Base-by-base conservation (phyloP, 2,113 vertebrate species). In the Pithys albifrons region DNA sequence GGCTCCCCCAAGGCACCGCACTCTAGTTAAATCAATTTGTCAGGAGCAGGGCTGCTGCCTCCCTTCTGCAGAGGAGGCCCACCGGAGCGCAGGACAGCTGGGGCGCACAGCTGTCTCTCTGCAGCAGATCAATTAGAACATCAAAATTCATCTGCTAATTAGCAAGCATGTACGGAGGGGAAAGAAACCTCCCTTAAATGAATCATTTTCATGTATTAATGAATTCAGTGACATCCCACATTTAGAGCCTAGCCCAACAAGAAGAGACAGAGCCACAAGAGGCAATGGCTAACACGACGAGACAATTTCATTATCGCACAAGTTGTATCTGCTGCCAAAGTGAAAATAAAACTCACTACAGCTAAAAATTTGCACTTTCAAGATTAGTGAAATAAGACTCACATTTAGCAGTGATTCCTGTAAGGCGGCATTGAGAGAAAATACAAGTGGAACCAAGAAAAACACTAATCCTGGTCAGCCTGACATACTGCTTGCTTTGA, bases 91-190 rank as follows among this genome's bases (percentile, higher is more conserved):
- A 78, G 89, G 96, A 96, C 97, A 97, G 97, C 96, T 97, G 97
- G 97, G 88, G 91, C 10, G 6, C 95, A 95, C 97, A 98, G 97
- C 97, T 98, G 97, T 91, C 96, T 96, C 91, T 79, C 95, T 39
- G 75, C 94, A 84, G 94, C 88, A 96, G 95, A 96, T 97, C 94
- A 97, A 96, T 97, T 97, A 97, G 87, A 96, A 96, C 94, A 96
- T 94, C 95, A 89, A 96, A 96, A 96, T 94, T 96, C 92, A 94
- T 97, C 96, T 95, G 97, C 97, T 97, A 97, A 97, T 97, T 97
- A 97, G 96, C 88, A 89, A 85, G 92, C 92, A 2, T 52, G 79
- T 91, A 95, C 23, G 39, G 85, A 96, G 85, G 85, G 64, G 84
- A 89, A 84, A 90, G 94, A 88, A 95, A 67, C 72, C 70, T 78